A percentile compares a stretch with the other conserved stretches of the same genome.
Conservation (phyloP, 2,797 vertebrate species). For the Pangasius macronema region DNA sequence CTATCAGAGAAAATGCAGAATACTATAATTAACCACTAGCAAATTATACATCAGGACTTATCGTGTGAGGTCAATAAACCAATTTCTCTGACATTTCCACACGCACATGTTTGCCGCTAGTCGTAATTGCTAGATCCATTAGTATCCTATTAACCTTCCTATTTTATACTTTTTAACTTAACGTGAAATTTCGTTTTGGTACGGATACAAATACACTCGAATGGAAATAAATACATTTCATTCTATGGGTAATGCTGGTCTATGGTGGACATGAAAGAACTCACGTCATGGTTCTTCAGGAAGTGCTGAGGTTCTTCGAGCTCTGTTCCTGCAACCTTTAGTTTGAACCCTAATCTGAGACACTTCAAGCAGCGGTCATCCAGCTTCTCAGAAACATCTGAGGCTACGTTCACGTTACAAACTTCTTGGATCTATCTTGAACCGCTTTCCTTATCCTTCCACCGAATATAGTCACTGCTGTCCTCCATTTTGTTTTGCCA, state of each 20-base stretch:
- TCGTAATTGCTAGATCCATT: not conserved
- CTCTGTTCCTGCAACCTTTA: not conserved
- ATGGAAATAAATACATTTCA: not conserved
- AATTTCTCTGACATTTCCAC: not conserved
- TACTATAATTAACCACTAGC: not conserved
- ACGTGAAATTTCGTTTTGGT: too few relatives aligned
- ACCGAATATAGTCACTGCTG: not conserved
- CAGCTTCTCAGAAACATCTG: not conserved
- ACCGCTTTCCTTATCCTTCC: not conserved
- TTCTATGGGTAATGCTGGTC: not conserved
- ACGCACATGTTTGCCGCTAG: not conserved
- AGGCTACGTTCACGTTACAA: not conserved
- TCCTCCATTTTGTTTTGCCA: not conserved
- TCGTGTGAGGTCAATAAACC: not conserved
- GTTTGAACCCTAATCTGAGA: not conserved
- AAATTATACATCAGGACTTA: not conserved
- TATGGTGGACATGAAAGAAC: not conserved
- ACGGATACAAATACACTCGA: too few relatives aligned
- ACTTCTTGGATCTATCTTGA: not conserved
- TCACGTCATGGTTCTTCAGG: too few relatives aligned
- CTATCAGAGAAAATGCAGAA: not conserved
- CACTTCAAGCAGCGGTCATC: not conserved
- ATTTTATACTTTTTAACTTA: too few relatives aligned
- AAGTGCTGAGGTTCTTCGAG: not conserved
- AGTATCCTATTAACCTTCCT: too few relatives aligned